Conservation (phyloP, 2,113 vertebrate species). For the Agelaius tricolor region DNA sequence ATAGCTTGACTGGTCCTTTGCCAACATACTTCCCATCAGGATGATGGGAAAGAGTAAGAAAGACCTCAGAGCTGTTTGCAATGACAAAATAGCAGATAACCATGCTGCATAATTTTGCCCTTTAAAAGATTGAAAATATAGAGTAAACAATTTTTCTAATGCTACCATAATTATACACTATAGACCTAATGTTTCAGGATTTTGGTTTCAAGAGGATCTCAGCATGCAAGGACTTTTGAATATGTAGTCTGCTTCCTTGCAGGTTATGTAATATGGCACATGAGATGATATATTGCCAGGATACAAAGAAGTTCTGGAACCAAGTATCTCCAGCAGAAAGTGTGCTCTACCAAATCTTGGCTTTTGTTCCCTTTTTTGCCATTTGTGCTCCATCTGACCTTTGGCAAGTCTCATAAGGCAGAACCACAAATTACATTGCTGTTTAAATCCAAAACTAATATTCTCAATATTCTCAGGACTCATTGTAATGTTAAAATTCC, state of each 20-base stretch:
- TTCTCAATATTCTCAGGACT: neutral
- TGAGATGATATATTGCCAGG: neutral
- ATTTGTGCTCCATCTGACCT: neutral
- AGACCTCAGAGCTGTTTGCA: neutral
- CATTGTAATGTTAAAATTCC: neutral
- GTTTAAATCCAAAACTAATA: neutral
- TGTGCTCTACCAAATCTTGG: neutral
- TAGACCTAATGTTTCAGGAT: neutral
- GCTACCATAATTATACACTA: neutral
- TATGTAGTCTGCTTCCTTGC: neutral
- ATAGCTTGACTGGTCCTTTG: conserved; percentile 40
- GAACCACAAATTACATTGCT: neutral
- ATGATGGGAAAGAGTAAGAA: neutral
- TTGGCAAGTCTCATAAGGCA: neutral
- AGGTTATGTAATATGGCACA: neutral
- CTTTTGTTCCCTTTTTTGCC: neutral
- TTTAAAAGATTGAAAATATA: neutral
- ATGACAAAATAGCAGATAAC: neutral
- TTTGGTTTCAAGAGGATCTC: neutral
- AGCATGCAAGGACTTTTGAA: neutral
- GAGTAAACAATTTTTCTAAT: neutral
- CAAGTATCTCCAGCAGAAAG: neutral
- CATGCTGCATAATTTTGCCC: neutral
- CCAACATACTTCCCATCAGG: conserved; percentile 45
- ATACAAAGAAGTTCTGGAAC: neutral